These are phyloP conservation scores for Wasmannia auropunctata DNA, from an alignment of 1,140 invertebrate genomes.

Conservation along the genomic window DNA sequence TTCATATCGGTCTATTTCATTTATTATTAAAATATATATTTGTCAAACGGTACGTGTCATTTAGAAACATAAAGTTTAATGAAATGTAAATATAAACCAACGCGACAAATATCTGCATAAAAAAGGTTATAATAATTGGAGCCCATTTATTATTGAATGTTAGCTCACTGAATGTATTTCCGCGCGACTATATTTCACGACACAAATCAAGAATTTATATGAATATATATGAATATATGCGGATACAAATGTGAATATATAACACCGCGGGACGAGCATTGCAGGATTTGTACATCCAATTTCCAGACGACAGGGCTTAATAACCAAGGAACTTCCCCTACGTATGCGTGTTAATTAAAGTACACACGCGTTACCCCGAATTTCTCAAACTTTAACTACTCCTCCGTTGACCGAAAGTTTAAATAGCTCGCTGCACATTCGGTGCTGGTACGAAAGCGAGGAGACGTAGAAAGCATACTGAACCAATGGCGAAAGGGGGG, in stretches of 20 bases:
- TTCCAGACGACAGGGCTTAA: slow-evolving; percentile 52
- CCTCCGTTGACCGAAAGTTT: slow-evolving; percentile 58
- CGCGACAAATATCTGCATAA: not conserved
- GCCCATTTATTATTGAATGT: slow-evolving; percentile 16
- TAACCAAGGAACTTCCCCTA: slow-evolving; percentile 53
- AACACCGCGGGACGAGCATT: slow-evolving; percentile 6
- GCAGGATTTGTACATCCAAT: slow-evolving; percentile 54
- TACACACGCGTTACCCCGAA: slow-evolving; percentile 53
- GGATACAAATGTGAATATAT: not conserved
- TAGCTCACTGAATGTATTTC: slow-evolving; percentile 4
- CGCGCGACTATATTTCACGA: slow-evolving; percentile 20
- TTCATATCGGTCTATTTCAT: too few species aligned
- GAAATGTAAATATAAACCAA: slow-evolving; percentile 20
- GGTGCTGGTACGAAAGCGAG: slow-evolving; percentile 18
- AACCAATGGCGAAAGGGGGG: slow-evolving; percentile 25
- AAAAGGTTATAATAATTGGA: slow-evolving; percentile 12
- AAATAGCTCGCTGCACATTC: slow-evolving; percentile 54
- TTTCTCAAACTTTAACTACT: slow-evolving; percentile 58
- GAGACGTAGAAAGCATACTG: slow-evolving; percentile 14
- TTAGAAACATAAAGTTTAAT: not conserved
- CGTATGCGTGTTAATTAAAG: slow-evolving; percentile 59
- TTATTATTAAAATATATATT: not conserved
- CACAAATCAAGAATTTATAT: slow-evolving; percentile 39
- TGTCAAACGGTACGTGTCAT: not conserved
- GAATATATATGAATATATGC: slow-evolving; percentile 16